A percentile compares a stretch with the other conserved stretches of the same genome.
These are phyloP conservation scores for Silurus lanzhouensis DNA, from an alignment of 2,797 vertebrate genomes.

Conservation along the genomic window DNA sequence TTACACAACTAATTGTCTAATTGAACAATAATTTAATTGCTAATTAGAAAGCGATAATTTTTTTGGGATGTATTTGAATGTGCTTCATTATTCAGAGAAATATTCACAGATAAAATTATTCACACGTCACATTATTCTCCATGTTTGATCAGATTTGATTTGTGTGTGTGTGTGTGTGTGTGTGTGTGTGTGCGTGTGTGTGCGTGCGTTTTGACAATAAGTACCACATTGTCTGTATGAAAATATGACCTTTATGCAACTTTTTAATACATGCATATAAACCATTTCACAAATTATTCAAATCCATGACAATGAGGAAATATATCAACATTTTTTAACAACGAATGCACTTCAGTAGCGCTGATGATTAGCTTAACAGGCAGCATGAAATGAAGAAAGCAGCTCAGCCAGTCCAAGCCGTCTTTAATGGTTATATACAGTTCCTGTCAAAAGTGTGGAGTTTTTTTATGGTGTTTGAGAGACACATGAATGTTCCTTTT, in stretches of 20 bases:
- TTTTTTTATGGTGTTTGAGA: too few species aligned
- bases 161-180: neutral
- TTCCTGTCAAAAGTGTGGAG: too few species aligned
- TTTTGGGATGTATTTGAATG: neutral
- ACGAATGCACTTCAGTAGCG: constrained; percentile 12
- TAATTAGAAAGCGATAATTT: neutral
- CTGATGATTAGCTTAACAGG: neutral
- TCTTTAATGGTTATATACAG: constrained; percentile 29
- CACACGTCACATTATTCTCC: neutral
- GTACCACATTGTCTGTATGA: neutral
- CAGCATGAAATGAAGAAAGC: constrained; percentile 1
- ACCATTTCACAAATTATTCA: neutral
- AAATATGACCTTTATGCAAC: constrained; percentile 1
- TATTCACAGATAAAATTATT: neutral
- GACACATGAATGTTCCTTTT: too few species aligned
- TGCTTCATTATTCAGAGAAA: neutral
- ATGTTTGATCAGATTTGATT: too few species aligned
- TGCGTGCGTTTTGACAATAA: neutral
- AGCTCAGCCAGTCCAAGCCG: neutral
- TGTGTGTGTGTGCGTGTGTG: neutral
- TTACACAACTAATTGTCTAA: neutral
- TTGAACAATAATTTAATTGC: neutral
- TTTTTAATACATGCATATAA: constrained; percentile 7
- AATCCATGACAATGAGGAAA: neutral
- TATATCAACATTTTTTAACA: neutral